These are phyloP conservation scores for Leucopsar rothschildi DNA, from an alignment of 2,113 vertebrate species.

Conservation along the genomic window DNA sequence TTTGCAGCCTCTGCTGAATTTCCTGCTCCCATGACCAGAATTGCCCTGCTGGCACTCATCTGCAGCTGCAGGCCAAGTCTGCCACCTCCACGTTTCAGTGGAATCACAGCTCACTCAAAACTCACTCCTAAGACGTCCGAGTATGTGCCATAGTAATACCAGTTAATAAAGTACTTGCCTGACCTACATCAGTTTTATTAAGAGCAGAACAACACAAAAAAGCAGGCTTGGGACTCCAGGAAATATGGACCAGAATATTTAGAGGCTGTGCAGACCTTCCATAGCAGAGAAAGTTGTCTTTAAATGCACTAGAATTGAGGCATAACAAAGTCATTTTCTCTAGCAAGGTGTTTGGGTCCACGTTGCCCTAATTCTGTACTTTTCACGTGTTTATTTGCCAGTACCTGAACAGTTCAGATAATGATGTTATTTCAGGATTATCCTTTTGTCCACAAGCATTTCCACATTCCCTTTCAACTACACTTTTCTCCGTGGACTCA, in stretches of 20 bases:
- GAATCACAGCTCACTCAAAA: not conserved
- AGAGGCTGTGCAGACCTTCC: not conserved
- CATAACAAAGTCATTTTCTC: not conserved
- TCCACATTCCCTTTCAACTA: not conserved
- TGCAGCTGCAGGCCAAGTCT: not conserved
- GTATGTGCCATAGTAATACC: not conserved
- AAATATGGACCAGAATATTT: not conserved
- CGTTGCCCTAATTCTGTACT: not conserved
- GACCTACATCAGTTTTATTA: not conserved
- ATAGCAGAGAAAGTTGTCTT: not conserved
- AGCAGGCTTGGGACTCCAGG: not conserved
- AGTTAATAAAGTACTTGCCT: not conserved
- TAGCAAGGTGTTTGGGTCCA: not conserved
- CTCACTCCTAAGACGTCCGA: not conserved
- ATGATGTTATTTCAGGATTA: not conserved
- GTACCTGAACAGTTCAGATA: not conserved
- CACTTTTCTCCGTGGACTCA: not conserved
- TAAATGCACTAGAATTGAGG: not conserved
- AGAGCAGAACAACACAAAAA: not conserved
- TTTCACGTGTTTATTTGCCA: not conserved
- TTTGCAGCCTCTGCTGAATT: conserved; percentile 9
- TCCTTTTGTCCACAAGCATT: not conserved
- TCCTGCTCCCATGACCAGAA: not conserved
- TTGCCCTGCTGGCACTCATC: not conserved
- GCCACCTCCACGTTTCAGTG: not conserved